Evolutionary conservation across 2,888 invertebrate genomes (phyloP).

Genomic region (Drepana falcataria): DNA sequence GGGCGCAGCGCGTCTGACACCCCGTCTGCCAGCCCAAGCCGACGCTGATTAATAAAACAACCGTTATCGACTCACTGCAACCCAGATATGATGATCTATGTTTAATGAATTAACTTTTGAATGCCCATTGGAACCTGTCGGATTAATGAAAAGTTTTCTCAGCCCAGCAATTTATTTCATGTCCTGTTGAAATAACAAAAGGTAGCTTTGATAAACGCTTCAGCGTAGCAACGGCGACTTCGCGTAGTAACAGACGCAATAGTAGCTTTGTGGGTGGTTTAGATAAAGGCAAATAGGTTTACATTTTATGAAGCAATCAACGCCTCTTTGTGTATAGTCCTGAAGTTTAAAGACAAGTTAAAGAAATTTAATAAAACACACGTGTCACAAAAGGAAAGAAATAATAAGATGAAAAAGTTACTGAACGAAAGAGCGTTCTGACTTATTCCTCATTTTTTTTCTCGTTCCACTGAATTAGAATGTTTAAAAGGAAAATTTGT

Average conservation of each 20-base stretch:
- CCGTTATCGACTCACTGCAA: constrained; percentile 52
- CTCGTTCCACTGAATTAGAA: constrained; percentile 17
- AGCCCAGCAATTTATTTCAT: not conserved
- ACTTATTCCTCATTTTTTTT: not conserved
- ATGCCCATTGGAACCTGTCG: constrained; percentile 16
- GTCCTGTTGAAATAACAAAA: not conserved
- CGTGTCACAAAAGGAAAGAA: not conserved
- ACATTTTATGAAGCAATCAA: too few relatives aligned
- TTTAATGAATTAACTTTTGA: constrained; percentile 47
- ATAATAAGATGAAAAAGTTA: not conserved
- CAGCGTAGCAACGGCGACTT: not conserved
- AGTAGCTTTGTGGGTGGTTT: too few relatives aligned
- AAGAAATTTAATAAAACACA: too few relatives aligned
- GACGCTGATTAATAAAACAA: constrained; percentile 70
- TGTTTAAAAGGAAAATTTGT: constrained; percentile 28
- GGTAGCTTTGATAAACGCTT: not conserved
- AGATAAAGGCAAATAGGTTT: too few relatives aligned
- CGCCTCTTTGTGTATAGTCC: too few relatives aligned
- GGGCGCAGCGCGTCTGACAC: constrained; percentile 68
- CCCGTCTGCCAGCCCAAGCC: constrained; percentile 57
- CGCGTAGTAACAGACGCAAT: not conserved
- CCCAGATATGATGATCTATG: constrained; percentile 48
- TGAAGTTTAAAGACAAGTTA: too few relatives aligned
- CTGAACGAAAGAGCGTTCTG: not conserved
- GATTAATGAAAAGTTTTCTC: constrained; percentile 17